Conservation (phyloP, 2,888 invertebrate species). For the Stenolophus ochropezus region DNA sequence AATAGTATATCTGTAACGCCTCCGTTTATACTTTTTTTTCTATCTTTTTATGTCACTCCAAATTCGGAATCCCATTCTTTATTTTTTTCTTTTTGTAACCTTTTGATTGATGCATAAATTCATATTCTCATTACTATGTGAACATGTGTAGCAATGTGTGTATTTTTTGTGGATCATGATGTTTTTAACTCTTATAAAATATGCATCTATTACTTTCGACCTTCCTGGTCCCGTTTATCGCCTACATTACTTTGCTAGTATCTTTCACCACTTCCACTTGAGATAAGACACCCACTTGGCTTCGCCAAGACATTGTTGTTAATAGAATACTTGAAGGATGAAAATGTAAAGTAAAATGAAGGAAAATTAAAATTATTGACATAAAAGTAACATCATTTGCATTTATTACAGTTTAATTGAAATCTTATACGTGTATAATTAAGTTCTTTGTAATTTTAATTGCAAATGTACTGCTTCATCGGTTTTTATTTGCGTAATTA, state of each 20-base stretch:
- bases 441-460: slow-evolving; percentile 10
- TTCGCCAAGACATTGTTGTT: not conserved
- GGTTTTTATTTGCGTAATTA: not conserved
- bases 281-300: slow-evolving; percentile 29
- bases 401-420: slow-evolving; percentile 8
- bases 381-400: not conserved
- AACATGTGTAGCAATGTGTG: not conserved
- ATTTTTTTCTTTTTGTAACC: not conserved
- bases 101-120: not conserved
- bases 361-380: not conserved
- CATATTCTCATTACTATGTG: not conserved
- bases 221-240: slow-evolving; percentile 20
- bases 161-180: slow-evolving; percentile 9
- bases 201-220: slow-evolving; percentile 19
- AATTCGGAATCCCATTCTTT: not conserved
- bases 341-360: not conserved
- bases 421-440: not conserved
- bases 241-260: slow-evolving; percentile 25
- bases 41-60: not conserved
- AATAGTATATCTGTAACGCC: not conserved
- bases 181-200: slow-evolving; percentile 18
- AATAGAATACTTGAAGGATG: not conserved
- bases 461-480: slow-evolving; percentile 2
- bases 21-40: not conserved
- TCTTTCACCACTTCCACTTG: slow-evolving; percentile 32